Conservation (phyloP, 2,797 vertebrate genomes). For the Euthynnus affinis region DNA sequence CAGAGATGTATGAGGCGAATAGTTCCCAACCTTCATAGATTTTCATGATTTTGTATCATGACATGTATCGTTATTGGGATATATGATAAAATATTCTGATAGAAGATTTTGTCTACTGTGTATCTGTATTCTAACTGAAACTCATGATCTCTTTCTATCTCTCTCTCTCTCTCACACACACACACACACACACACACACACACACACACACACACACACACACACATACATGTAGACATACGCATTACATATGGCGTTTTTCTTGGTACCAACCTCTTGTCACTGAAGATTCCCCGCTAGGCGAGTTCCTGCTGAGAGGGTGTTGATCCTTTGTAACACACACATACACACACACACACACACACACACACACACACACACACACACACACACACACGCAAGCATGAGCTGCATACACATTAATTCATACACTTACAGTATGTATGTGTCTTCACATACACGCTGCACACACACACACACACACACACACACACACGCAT, state of each 20-base stretch:
- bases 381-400: background rate
- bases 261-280: background rate
- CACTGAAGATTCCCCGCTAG: slow-evolving; percentile 16
- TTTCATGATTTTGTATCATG: background rate
- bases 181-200: background rate
- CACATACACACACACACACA: background rate
- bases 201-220: background rate
- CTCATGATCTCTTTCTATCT: too few relatives aligned
- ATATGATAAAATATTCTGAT: background rate
- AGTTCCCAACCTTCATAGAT: background rate
- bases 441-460: slow-evolving; percentile 1
- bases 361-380: background rate
- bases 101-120: background rate
- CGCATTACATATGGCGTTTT: slow-evolving; percentile 6
- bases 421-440: background rate
- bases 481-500: background rate
- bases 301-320: slow-evolving; percentile 19
- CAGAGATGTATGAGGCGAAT: background rate
- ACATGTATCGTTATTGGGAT: background rate
- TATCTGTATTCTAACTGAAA: background rate
- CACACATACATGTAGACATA: too few relatives aligned
- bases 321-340: background rate
- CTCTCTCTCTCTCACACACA: too few relatives aligned
- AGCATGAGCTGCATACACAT: background rate
- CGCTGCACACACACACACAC: background rate